Conservation (phyloP, 1,140 invertebrate species). For the Habropoda laboriosa region DNA sequence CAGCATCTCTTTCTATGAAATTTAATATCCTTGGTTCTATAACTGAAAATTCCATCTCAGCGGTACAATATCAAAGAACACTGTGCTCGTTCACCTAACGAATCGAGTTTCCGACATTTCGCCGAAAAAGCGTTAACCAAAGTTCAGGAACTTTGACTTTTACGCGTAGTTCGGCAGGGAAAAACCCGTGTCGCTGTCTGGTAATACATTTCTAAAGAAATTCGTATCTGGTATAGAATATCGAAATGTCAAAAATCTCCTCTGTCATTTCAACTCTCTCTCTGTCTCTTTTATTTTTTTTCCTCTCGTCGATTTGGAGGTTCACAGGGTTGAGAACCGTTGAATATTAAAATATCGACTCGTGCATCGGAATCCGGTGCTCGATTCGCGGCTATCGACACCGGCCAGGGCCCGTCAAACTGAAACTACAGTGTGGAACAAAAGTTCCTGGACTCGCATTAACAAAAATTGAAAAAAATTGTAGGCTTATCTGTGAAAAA, state of each 20-base stretch:
- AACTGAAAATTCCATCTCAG: too few species aligned
- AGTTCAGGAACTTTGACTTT: background rate
- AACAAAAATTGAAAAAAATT: too few species aligned
- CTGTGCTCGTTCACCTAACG: too few species aligned
- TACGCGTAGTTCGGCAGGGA: background rate
- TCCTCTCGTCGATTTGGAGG: background rate
- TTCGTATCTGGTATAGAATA: background rate
- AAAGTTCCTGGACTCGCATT: too few species aligned
- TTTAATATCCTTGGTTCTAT: too few species aligned
- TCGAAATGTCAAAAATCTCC: background rate
- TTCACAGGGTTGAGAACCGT: background rate
- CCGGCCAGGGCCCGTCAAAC: background rate
- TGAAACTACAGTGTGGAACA: too few species aligned
- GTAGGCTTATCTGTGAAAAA: too few species aligned
- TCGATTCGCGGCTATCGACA: constrained; percentile 30
- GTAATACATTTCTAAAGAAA: background rate
- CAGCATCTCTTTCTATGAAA: too few species aligned
- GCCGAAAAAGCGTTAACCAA: background rate
- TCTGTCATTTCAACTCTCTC: background rate
- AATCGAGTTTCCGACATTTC: background rate
- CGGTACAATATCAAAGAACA: too few species aligned
- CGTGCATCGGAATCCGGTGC: constrained; percentile 2
- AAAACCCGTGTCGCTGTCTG: background rate
- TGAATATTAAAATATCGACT: constrained; percentile 42
- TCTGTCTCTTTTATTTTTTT: too few species aligned